Percentiles rank a stretch among this genome's conserved stretches.
Evolutionary conservation across 2,113 vertebrate genomes (phyloP).

Genomic region (Siphamia tubifer): DNA sequence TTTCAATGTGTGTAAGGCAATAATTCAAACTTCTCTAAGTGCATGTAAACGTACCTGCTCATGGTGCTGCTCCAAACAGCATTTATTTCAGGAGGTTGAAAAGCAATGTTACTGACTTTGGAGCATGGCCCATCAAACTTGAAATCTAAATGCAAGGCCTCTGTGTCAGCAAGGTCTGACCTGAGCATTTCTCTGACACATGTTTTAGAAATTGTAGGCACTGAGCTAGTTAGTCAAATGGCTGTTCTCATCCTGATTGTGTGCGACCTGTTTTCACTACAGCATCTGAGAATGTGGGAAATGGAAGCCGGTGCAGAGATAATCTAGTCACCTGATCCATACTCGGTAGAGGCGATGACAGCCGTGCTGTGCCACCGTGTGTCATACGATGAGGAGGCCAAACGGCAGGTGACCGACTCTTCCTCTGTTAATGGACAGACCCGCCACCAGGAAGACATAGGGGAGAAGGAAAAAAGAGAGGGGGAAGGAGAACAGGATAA

Average conservation of each 20-base stretch:
- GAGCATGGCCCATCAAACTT: slow-evolving; percentile 20
- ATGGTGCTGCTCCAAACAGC: neutral
- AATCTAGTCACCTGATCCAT: slow-evolving; percentile 70
- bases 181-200: slow-evolving; percentile 41
- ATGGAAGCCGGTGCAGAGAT: slow-evolving; percentile 54
- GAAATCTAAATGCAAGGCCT: slow-evolving; percentile 4
- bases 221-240: slow-evolving; percentile 7
- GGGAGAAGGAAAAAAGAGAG: neutral
- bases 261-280: slow-evolving; percentile 47
- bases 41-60: too few relatives aligned
- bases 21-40: too few relatives aligned
- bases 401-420: slow-evolving; percentile 63
- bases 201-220: slow-evolving; percentile 15
- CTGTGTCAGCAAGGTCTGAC: slow-evolving; percentile 27
- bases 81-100: slow-evolving; percentile 9
- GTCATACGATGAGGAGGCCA: slow-evolving; percentile 73
- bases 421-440: slow-evolving; percentile 58
- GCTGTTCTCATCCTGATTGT: slow-evolving; percentile 45
- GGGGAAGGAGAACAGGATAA: neutral
- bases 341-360: slow-evolving; percentile 60
- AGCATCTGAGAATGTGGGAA: slow-evolving; percentile 57
- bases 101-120: slow-evolving; percentile 17
- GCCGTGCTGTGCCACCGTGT: slow-evolving; percentile 63
- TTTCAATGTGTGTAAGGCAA: too few relatives aligned
- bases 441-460: slow-evolving; percentile 14